A percentile compares a stretch with the other conserved stretches of the same genome.
These are phyloP conservation scores for Rhimphoctona megacephalus DNA, from an alignment of 2,888 invertebrate species.

Conservation along the genomic window DNA sequence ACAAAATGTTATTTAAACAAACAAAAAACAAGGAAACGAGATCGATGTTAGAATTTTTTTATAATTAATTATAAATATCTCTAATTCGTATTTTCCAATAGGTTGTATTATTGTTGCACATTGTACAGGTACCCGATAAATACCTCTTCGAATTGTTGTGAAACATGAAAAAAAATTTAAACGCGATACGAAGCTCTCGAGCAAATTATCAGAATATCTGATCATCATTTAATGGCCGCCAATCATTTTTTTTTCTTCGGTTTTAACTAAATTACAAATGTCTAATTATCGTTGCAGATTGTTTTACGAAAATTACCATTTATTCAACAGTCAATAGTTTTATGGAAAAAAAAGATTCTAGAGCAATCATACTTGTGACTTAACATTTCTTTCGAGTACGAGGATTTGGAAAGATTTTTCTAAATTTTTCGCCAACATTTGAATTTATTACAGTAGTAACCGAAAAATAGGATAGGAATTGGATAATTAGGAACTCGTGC, in stretches of 20 bases:
- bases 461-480: background rate
- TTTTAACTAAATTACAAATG: background rate
- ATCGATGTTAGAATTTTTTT: conserved; percentile 39
- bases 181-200: conserved; percentile 5
- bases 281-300: background rate
- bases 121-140: conserved; percentile 16
- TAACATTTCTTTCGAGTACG: background rate
- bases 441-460: too few relatives aligned
- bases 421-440: background rate
- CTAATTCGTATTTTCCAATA: conserved; percentile 60
- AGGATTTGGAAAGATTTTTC: background rate
- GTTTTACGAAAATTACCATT: background rate
- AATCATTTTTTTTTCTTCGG: background rate
- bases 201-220: background rate
- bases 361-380: background rate
- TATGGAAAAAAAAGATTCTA: background rate
- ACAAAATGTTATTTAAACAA: background rate
- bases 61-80: conserved; percentile 56
- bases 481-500: background rate
- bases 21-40: background rate
- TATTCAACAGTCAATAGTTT: background rate
- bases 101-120: conserved; percentile 34
- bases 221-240: background rate
- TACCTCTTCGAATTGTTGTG: background rate
- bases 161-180: background rate